These are phyloP conservation scores for Drosophila antonietae DNA, from an alignment of 2,888 invertebrate species.

Conservation along the genomic window DNA sequence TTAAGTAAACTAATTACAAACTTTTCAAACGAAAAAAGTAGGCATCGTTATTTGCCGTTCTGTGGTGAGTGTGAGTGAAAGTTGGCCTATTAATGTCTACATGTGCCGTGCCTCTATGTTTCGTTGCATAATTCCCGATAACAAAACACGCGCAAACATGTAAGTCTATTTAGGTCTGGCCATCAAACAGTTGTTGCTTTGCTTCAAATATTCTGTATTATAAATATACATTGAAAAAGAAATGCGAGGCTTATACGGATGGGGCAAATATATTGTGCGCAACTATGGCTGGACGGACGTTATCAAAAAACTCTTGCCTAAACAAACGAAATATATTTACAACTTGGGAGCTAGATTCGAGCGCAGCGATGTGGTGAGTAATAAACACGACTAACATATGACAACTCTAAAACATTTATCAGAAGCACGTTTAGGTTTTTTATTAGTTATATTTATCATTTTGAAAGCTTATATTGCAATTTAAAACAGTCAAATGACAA, in stretches of 20 bases:
- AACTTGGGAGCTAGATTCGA: constrained; percentile 70
- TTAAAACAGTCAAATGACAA: neutral
- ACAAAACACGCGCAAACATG: constrained; percentile 41
- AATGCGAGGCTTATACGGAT: constrained; percentile 55
- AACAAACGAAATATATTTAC: constrained; percentile 60
- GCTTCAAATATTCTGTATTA: constrained; percentile 41
- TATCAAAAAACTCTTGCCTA: constrained; percentile 49
- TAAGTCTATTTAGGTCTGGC: constrained; percentile 14
- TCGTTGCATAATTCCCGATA: constrained; percentile 69
- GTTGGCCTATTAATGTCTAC: constrained; percentile 38
- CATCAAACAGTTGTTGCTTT: constrained; percentile 31
- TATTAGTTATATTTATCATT: neutral
- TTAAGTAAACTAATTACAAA: constrained; percentile 56
- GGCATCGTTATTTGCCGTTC: constrained; percentile 10
- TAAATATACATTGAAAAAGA: constrained; percentile 28
- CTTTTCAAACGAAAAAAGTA: constrained; percentile 5
- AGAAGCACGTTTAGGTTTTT: neutral
- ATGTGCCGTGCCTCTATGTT: constrained; percentile 45
- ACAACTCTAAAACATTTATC: neutral
- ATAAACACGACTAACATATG: neutral
- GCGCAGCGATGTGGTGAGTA: constrained; percentile 57
- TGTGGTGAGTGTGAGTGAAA: constrained; percentile 36
- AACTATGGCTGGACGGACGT: constrained; percentile 44
- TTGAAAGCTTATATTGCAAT: constrained; percentile 1
- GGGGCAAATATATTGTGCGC: constrained; percentile 23